Evolutionary conservation across 2,113 vertebrate genomes (phyloP).

Genomic region (Riparia riparia): DNA sequence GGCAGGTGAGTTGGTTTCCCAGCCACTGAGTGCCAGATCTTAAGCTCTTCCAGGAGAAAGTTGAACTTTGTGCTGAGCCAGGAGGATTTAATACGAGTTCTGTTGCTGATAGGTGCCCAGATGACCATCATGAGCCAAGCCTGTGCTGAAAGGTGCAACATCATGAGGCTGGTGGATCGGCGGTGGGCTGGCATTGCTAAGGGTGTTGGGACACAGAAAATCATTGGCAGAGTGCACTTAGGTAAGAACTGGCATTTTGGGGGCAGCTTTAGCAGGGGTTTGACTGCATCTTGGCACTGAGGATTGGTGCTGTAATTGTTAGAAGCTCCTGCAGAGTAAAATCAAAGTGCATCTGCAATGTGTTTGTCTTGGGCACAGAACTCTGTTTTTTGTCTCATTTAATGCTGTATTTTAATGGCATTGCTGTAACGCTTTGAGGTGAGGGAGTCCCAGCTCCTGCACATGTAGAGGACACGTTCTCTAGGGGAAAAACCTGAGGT

Average conservation of each 20-base stretch:
- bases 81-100: not conserved
- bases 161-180: conserved; percentile 97
- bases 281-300: not conserved
- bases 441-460: not conserved
- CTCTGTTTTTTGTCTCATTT: not conserved
- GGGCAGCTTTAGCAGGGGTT: not conserved
- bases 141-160: conserved; percentile 97
- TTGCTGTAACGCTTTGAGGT: not conserved
- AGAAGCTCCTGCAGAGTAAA: not conserved
- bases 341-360: not conserved
- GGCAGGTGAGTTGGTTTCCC: not conserved
- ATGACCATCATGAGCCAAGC: conserved; percentile 99
- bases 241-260: conserved; percentile 74
- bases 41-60: not conserved
- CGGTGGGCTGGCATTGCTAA: conserved; percentile 98
- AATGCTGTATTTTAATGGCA: not conserved
- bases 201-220: conserved; percentile 97
- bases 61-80: not conserved
- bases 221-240: conserved; percentile 96
- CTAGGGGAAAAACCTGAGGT: accelerated
- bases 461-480: accelerated
- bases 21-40: not conserved
- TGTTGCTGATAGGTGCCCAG: conserved; percentile 86
- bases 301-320: not conserved
- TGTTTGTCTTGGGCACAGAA: not conserved